Evolutionary conservation across 2,797 vertebrate species (phyloP).

Genomic region (Argentina silus): DNA sequence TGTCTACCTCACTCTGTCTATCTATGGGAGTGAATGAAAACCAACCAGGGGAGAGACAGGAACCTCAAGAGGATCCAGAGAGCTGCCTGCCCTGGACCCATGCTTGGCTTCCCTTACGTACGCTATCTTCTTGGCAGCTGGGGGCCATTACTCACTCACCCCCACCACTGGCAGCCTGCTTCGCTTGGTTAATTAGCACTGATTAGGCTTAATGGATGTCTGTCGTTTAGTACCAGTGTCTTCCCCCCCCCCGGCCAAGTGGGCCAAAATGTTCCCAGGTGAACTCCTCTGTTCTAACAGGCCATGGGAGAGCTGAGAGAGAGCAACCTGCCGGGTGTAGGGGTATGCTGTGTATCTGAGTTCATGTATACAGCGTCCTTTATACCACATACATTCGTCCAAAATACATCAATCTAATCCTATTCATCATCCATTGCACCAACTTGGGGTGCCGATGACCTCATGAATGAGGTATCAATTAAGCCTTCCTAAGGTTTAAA

Average conservation of each 20-base stretch:
- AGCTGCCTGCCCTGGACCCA: slow-evolving; percentile 16
- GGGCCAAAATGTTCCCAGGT: not conserved
- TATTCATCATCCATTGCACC: not conserved
- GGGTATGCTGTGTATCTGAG: not conserved
- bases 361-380: not conserved
- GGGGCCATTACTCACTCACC: slow-evolving; percentile 13
- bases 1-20: no score
- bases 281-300: not conserved
- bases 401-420: no score
- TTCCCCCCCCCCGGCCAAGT: not conserved
- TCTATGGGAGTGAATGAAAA: not conserved
- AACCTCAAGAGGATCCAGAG: slow-evolving; percentile 9
- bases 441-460: not conserved
- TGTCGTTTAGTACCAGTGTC: slow-evolving; percentile 17
- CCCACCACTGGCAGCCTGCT: slow-evolving; percentile 32
- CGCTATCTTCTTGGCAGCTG: slow-evolving; percentile 22
- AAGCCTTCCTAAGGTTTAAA: not conserved
- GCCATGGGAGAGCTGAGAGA: not conserved
- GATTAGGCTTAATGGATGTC: slow-evolving; percentile 49
- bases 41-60: not conserved
- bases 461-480: not conserved
- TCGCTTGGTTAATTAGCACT: slow-evolving; percentile 34
- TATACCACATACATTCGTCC: no score
- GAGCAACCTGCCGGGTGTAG: not conserved
- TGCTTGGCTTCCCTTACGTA: not conserved